Percentiles rank a stretch among this genome's conserved stretches.
Conservation (phyloP, 2,888 invertebrate species). For the Melitaea athalia region DNA sequence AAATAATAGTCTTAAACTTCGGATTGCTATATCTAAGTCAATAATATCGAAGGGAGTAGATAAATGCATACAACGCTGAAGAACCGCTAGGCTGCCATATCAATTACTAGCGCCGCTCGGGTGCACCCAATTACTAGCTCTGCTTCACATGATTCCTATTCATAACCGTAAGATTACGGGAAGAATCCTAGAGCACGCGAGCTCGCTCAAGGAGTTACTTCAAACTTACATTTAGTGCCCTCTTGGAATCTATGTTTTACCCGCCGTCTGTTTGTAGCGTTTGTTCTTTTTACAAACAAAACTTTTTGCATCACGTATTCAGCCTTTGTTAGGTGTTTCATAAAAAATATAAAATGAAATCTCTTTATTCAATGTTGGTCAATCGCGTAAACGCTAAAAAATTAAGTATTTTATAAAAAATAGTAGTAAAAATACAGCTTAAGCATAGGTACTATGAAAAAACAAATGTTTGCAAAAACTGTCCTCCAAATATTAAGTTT, state of each 20-base stretch:
- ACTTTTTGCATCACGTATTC: slow-evolving; percentile 18
- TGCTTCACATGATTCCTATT: slow-evolving; percentile 75
- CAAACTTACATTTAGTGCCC: slow-evolving; percentile 35
- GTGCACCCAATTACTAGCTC: slow-evolving; percentile 77
- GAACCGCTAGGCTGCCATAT: slow-evolving; percentile 77
- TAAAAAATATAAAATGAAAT: slow-evolving; percentile 4
- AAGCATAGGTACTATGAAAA: background rate
- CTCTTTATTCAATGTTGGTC: background rate
- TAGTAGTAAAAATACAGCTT: background rate
- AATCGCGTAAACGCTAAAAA: background rate
- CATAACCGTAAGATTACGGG: slow-evolving; percentile 52
- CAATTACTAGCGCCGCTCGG: slow-evolving; percentile 76
- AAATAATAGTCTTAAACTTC: slow-evolving; percentile 45
- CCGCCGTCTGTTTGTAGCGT: slow-evolving; percentile 10
- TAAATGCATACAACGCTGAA: slow-evolving; percentile 59
- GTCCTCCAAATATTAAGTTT: background rate
- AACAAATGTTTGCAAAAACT: background rate
- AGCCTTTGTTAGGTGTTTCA: background rate
- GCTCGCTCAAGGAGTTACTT: slow-evolving; percentile 33
- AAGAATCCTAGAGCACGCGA: slow-evolving; percentile 37
- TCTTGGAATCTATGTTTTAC: slow-evolving; percentile 17
- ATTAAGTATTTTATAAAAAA: background rate
- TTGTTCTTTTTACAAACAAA: slow-evolving; percentile 13
- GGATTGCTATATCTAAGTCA: slow-evolving; percentile 34
- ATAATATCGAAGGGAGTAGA: slow-evolving; percentile 61